These are phyloP conservation scores for Rhinoderma darwinii DNA, from an alignment of 2,113 vertebrate species.

Conservation along the genomic window DNA sequence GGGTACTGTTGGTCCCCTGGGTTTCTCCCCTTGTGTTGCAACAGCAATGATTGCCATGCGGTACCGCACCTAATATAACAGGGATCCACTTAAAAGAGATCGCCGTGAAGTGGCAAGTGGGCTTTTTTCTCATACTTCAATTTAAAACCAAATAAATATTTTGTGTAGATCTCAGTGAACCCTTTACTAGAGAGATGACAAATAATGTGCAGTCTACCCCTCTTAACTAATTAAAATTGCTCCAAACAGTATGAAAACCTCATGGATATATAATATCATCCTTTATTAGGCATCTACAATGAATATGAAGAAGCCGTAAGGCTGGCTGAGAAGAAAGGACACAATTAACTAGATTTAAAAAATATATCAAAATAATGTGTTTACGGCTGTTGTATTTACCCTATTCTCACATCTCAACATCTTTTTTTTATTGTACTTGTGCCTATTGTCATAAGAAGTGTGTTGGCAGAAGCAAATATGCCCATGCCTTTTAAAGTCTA, in stretches of 20 bases:
- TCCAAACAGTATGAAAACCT: conserved; percentile 38
- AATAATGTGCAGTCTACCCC: background rate
- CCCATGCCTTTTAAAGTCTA: background rate
- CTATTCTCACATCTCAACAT: background rate
- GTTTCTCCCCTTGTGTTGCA: too few species aligned
- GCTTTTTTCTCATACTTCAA: background rate
- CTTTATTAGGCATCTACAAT: conserved; percentile 48
- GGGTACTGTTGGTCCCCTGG: too few species aligned
- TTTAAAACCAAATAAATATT: background rate
- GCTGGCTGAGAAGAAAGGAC: conserved; percentile 23
- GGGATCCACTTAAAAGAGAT: too few species aligned
- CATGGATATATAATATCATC: conserved; percentile 31
- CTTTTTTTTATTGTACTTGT: background rate
- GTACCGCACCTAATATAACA: too few species aligned
- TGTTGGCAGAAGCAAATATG: background rate
- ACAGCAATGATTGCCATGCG: too few species aligned
- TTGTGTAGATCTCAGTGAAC: background rate
- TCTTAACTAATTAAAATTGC: conserved; percentile 43
- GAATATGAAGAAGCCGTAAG: conserved; percentile 40
- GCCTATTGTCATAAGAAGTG: background rate
- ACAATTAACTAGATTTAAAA: conserved; percentile 45
- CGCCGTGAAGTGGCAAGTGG: too few species aligned
- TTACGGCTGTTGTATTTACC: conserved; percentile 34
- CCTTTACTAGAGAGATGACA: background rate
- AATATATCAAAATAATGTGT: conserved; percentile 43